Percentiles rank a stretch among this genome's conserved stretches.
These are phyloP conservation scores for Himantopus leucocephalus DNA, from an alignment of 2,113 vertebrate genomes.

Conservation along the genomic window DNA sequence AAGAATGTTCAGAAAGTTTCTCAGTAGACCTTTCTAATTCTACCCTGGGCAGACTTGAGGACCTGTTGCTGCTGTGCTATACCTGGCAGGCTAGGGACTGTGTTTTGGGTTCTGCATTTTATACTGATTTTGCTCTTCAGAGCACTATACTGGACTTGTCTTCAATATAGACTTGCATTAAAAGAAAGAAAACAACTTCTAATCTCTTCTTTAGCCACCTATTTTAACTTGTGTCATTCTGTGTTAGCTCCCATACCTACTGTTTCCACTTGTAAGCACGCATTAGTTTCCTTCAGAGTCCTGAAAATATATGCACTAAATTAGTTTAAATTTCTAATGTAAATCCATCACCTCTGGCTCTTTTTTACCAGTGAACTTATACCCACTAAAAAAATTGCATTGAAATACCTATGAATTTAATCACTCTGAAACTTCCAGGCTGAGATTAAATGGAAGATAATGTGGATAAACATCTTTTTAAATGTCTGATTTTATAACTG, in stretches of 20 bases:
- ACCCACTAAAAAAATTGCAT: accelerated
- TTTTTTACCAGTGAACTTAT: neutral
- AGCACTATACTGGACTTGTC: neutral
- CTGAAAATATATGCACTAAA: neutral
- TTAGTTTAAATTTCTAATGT: neutral
- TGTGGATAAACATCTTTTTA: neutral
- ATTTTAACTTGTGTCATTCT: neutral
- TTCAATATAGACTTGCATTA: neutral
- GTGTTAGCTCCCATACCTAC: neutral
- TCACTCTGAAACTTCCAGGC: neutral
- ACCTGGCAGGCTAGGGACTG: neutral
- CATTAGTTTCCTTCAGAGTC: neutral
- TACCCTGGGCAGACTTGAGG: neutral
- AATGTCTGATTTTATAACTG: neutral
- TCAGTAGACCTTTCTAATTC: neutral
- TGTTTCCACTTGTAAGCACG: neutral
- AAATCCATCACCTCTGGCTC: neutral
- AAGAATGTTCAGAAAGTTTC: neutral
- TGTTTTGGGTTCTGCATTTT: neutral
- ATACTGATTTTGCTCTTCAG: neutral
- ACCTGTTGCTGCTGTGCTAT: neutral
- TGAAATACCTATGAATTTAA: neutral
- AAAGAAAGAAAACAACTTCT: neutral
- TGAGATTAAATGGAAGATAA: neutral
- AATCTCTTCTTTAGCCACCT: neutral